Percentiles rank a stretch among this genome's conserved stretches.
phyloP scores from a whole-genome alignment of 2,797 vertebrate genomes.

The Bradypodion ventrale region DNA sequence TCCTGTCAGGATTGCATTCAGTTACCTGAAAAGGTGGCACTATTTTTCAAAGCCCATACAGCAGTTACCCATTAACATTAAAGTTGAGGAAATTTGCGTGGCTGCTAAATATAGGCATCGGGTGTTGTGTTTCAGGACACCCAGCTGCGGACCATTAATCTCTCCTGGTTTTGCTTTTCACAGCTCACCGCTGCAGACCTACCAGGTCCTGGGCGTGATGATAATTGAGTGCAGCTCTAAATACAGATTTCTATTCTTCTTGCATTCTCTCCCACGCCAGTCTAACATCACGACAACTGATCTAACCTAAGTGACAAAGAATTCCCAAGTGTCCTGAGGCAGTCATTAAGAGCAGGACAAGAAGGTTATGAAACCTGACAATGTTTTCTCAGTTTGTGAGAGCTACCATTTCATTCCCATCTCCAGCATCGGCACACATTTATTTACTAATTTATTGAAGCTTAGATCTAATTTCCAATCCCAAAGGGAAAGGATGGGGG shows the following conservation, averaged over 20 bases:
- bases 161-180: not conserved
- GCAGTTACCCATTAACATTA: slow-evolving; percentile 2
- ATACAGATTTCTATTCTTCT: slow-evolving; percentile 10
- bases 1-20: slow-evolving; percentile 5
- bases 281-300: slow-evolving; percentile 14
- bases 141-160: not conserved
- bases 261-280: not conserved
- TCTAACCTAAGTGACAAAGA: slow-evolving; percentile 29
- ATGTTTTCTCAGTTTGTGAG: slow-evolving; percentile 23
- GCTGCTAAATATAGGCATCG: not conserved
- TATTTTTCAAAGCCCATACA: not conserved
- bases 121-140: slow-evolving; percentile 20
- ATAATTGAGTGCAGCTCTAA: not conserved
- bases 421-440: not conserved
- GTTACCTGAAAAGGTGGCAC: not conserved
- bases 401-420: slow-evolving; percentile 8
- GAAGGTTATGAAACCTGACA: slow-evolving; percentile 22
- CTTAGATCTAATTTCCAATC: not conserved
- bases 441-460: slow-evolving; percentile 1
- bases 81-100: not conserved
- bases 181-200: not conserved
- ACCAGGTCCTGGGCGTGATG: not conserved
- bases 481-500: not conserved
- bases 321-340: not conserved
- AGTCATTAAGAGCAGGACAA: slow-evolving; percentile 14